Base-by-base conservation (phyloP, 2,113 vertebrate genomes). In the Butorides virescens region DNA sequence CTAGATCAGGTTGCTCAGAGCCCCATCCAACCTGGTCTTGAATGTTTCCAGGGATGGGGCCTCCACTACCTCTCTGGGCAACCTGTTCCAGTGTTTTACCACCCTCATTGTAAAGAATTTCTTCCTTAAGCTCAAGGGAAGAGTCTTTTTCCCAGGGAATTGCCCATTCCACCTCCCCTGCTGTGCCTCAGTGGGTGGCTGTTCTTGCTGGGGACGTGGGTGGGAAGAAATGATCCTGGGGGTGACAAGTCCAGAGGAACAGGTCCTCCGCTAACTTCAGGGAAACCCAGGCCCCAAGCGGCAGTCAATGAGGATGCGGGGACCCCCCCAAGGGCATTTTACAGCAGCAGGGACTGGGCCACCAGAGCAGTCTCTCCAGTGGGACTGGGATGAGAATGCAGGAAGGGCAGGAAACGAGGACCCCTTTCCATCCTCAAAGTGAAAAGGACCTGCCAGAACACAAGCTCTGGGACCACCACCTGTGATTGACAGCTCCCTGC, bases 231-330 rank as follows among this genome's bases (percentile, higher is more conserved):
- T 34, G 34, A 44, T n/a, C 15, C 42, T 74, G 68, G 20, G 55
- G n/a, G 5, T 63, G 56, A 29, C 21, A 29, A 36, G n/a, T 42
- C 25, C 13, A 29, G 42, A 70, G 44, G 36, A 91, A 18, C 15
- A 29, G 44, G 21, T 44, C 11, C 10, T 56, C 8, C 34, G 75
- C 27, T 77, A 18, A 37, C 10, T 25, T 39, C 2, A 13, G 65
- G 36, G 36, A 71, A 81, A 53, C 3, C 1, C 52, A 30, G 44
- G 44, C 73, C 36, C n/a, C 12, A 47, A 7, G 37, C 44, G 27
- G 27, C 46, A 63, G 55, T 25, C 26, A 39, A 1, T 32, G 11
- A 78, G 25, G 36, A 13, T 0, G 2, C 1, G 0, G 9, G 11
- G 88, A 55, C n/a, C 42, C n/a, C 42, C 49, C 3, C 15, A 73